Evolutionary conservation across 2,797 vertebrate genomes (phyloP).

Genomic region (Sylvilagus floridanus): DNA sequence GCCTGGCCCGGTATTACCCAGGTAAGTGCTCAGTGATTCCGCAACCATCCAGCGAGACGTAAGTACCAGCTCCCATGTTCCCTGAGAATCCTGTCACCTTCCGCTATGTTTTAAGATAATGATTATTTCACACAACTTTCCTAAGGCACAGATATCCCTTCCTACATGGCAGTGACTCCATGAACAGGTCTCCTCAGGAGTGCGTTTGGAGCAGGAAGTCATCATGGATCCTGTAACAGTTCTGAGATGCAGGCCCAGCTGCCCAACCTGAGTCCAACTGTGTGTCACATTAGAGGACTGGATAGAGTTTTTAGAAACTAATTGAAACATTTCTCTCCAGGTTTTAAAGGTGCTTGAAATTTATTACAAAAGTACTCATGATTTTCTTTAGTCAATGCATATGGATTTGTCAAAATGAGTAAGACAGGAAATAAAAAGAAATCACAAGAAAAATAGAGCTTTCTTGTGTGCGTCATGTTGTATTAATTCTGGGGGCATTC

Average conservation of each 20-base stretch:
- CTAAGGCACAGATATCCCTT: neutral
- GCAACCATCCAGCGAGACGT: accelerated
- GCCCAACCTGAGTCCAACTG: neutral
- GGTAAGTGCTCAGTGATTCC: constrained; percentile 82
- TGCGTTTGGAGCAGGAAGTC: neutral
- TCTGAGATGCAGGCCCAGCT: neutral
- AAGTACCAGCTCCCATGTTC: neutral
- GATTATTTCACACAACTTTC: neutral
- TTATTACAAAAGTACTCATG: neutral
- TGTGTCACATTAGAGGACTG: neutral
- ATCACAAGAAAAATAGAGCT: neutral
- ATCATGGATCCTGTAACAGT: neutral
- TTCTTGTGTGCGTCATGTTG: neutral
- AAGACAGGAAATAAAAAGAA: neutral
- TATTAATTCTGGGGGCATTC: neutral
- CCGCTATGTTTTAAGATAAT: neutral
- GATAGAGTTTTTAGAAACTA: neutral
- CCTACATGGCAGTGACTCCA: accelerated
- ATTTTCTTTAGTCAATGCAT: neutral
- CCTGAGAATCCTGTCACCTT: neutral
- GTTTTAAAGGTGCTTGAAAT: neutral
- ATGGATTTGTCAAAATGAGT: neutral
- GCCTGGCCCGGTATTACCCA: constrained; percentile 95
- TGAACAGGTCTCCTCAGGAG: neutral
- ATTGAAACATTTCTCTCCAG: neutral